Evolutionary conservation across 2,888 invertebrate genomes (phyloP), one percentile per base, ranked within the genome.

Genomic region (Stenolophus ochropezus): DNA sequence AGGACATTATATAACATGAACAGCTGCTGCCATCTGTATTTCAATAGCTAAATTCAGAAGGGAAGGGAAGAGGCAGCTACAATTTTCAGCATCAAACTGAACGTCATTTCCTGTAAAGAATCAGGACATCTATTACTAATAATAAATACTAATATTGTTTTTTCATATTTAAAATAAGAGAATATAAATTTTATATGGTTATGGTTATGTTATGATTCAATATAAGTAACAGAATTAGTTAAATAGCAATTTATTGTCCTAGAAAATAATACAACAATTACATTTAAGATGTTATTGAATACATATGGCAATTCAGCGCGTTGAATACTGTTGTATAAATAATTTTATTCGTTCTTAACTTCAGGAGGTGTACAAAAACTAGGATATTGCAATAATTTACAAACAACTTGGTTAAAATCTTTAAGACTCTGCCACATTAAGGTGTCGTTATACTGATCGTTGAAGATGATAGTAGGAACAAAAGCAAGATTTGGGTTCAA

Each of bases 391-490:
- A 42, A 11, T 42, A 42, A 42, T 42, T 42, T 42, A 11, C 33
- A 42, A 42, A 42, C 11, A 3, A 42, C 33, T 42, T 42, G 6
- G 6, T 42, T 11, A 1, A 42, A 42, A 42, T 42, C 11, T 42
- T 42, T 42, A 11, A 85, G 47, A 0, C 86, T 83, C 11, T 84
- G 75, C 20, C 83, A 78, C 47, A 86, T 84, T 11, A 84, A 69
- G 0, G 79, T 27, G 58, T 84, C 69, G 25, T 85, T 84, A 23
- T 84, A 87, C 14, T 58, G 87, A 47, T 87, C 88, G 74, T 91
- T 89, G 82, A 90, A 87, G 2, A 88, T 84, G 47, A 91, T 86
- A 0, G 90, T 88, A 3, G 91, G 91, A 0, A 91, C 88, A 82
- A 88, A 89, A 5, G 83, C 76, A 20, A 90, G 84, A 1, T 83